Conservation (phyloP, 2,797 vertebrate species). For the Sciaenops ocellatus region DNA sequence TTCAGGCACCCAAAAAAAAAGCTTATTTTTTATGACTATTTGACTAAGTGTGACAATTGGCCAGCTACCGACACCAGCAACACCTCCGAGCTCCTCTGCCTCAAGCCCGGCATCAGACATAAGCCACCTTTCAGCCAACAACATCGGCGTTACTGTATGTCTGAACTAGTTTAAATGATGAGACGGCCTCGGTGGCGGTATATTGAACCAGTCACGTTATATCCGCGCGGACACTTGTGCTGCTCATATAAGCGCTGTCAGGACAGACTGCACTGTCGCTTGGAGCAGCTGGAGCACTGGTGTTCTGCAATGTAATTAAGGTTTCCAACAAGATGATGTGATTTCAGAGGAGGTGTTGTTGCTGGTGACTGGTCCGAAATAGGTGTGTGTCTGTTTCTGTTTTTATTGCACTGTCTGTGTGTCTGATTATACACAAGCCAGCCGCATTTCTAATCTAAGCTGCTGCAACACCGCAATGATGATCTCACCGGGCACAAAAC, state of each 20-base stretch:
- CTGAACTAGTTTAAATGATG: slow-evolving; percentile 29
- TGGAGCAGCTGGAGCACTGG: slow-evolving; percentile 69
- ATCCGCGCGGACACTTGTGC: slow-evolving; percentile 5
- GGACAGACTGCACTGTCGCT: neutral
- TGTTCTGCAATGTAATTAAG: slow-evolving; percentile 81
- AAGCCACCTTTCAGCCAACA: slow-evolving; percentile 25
- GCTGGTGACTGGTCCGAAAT: slow-evolving; percentile 56
- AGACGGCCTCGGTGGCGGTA: slow-evolving; percentile 13
- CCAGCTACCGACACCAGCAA: slow-evolving; percentile 31
- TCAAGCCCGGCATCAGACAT: slow-evolving; percentile 11
- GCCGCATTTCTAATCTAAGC: slow-evolving; percentile 36
- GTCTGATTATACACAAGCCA: slow-evolving; percentile 61
- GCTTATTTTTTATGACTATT: neutral
- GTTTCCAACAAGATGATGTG: slow-evolving; percentile 84
- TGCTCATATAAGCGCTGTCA: slow-evolving; percentile 25
- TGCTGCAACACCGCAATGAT: slow-evolving; percentile 2
- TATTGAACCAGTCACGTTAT: slow-evolving; percentile 18
- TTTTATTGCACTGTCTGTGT: slow-evolving; percentile 32
- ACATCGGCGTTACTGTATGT: slow-evolving; percentile 7
- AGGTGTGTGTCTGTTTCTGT: slow-evolving; percentile 31
- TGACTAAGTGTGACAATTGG: slow-evolving; percentile 23
- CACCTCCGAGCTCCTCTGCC: slow-evolving; percentile 25
- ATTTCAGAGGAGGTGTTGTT: slow-evolving; percentile 75
- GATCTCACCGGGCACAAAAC: slow-evolving; percentile 23
- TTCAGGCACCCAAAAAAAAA: slow-evolving; percentile 1